Evolutionary conservation across 2,888 invertebrate genomes (phyloP).

Genomic region (Mythimna impura): DNA sequence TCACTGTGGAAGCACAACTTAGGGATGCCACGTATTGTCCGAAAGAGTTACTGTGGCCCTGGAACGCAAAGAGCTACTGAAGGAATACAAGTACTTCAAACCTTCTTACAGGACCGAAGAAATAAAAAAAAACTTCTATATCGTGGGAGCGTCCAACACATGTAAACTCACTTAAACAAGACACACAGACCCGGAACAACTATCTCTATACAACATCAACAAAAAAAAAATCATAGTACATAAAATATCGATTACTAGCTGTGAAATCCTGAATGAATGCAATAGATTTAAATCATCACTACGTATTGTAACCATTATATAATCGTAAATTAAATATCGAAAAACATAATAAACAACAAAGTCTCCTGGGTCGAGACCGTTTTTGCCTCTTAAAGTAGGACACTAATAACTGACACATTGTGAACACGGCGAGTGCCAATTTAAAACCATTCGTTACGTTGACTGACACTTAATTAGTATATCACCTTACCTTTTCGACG

Average conservation of each 20-base stretch:
- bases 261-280: neutral
- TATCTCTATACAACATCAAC: too few species aligned
- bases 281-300: neutral
- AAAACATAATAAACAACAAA: neutral
- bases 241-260: neutral
- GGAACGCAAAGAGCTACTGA: too few species aligned
- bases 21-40: constrained; percentile 55
- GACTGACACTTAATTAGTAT: constrained; percentile 22
- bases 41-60: too few species aligned
- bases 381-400: neutral
- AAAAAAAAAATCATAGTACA: neutral
- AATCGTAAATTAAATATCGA: neutral
- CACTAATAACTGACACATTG: constrained; percentile 12
- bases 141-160: too few species aligned
- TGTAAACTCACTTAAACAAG: too few species aligned
- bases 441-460: constrained; percentile 21
- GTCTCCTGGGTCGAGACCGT: neutral
- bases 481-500: constrained; percentile 34
- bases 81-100: too few species aligned
- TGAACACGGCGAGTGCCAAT: constrained; percentile 24
- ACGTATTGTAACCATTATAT: neutral
- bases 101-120: too few species aligned
- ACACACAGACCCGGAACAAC: too few species aligned
- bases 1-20: constrained; percentile 43
- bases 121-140: too few species aligned